Evolutionary conservation across 1,140 invertebrate genomes (phyloP), one percentile per base, ranked within the genome.

Genomic region (Neelides sp.): DNA sequence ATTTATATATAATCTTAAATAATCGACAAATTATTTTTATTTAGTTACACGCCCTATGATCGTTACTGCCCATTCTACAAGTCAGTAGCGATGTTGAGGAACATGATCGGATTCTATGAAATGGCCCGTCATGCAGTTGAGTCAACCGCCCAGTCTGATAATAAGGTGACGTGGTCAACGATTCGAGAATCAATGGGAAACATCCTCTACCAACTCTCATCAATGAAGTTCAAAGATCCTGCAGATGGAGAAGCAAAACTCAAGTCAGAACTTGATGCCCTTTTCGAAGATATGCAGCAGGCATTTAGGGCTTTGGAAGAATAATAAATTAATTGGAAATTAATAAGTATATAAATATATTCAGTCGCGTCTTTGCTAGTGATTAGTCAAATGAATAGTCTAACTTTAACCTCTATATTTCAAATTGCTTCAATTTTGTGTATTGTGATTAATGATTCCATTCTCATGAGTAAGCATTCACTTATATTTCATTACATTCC

Each of bases 141-240:
- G 73, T 83, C 86, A 41, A 98, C 94, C 23, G 90, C 94, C 17
- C 93, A 98, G 72, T 93, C 89, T 41, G 96, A 99, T 68, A 97
- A 98, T 74, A 95, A 95, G 75, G 89, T 99, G 63, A 99, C 96
- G 47, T 99, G 93, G 93, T 82, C 83, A 59, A 86, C 92, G 23
- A 98, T 99, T 64, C 78, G 88, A 48, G 96, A 98, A 66, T 83
- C 87, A 61, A 93, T 99, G 90, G 82, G 82, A 61, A 87, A 88
- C 64, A 85, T 94, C 62, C 77, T 99, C 50, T 98, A 98, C 73
- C 90, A 97, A 68, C 78, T 99, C 42, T 95, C 86, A 62, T 93
- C 88, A 63, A 99, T 98, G 95, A 99, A 99, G 72, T 99, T 99
- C 76, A 98, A 94, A 85, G 93, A 98, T 71, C 94, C 95, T 30